Evolutionary conservation across 2,113 vertebrate genomes (phyloP).

Genomic region (Pseudorasbora parva): DNA sequence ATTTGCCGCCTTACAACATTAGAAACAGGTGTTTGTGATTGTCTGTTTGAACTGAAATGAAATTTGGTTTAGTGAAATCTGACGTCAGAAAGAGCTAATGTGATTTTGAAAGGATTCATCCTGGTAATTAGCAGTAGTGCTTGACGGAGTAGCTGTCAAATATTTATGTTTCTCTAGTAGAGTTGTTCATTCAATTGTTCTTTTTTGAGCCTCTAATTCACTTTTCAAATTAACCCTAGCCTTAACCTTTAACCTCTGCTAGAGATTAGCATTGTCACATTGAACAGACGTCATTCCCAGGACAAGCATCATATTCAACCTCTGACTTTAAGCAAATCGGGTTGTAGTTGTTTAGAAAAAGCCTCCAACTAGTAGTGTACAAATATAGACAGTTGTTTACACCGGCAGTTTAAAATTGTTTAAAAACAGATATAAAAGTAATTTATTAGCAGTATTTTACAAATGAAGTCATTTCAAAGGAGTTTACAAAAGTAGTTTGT

Average conservation of each 20-base stretch:
- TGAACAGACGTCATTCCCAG: background rate
- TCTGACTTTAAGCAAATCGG: background rate
- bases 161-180: constrained; percentile 12
- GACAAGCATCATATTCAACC: constrained; percentile 27
- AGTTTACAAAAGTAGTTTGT: background rate
- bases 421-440: too few relatives aligned
- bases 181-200: constrained; percentile 21
- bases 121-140: background rate
- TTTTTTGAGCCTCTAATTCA: constrained; percentile 27
- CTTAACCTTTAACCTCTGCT: constrained; percentile 36
- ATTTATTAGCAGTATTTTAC: too few relatives aligned
- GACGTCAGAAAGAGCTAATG: background rate
- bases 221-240: constrained; percentile 36
- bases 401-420: too few relatives aligned
- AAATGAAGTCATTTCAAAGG: too few relatives aligned
- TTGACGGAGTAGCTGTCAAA: background rate
- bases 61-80: background rate
- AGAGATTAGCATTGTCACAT: constrained; percentile 17
- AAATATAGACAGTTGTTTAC: background rate
- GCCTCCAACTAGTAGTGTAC: background rate
- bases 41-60: background rate
- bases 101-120: background rate
- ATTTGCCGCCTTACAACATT: background rate
- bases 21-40: background rate
- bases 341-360: background rate